These are phyloP conservation scores for Romanomermis culicivorax DNA, from an alignment of 2,888 invertebrate genomes.

Conservation along the genomic window DNA sequence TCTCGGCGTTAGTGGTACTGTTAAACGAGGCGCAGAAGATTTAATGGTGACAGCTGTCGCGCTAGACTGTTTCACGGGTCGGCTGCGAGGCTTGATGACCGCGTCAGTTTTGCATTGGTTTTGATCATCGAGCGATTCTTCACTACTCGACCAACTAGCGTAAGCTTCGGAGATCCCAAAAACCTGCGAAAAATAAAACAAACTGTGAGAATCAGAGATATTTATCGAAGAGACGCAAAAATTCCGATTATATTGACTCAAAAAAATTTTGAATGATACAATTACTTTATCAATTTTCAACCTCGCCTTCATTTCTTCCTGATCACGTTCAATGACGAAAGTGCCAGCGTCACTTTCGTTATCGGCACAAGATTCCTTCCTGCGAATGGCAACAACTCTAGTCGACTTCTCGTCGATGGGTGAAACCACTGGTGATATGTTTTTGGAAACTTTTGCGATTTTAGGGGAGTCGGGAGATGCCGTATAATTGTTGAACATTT, in stretches of 20 bases:
- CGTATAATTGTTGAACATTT: too few relatives aligned
- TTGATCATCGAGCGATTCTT: not conserved
- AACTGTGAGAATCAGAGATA: too few relatives aligned
- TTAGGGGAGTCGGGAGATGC: not conserved
- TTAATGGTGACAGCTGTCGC: too few relatives aligned
- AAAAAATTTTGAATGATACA: not conserved
- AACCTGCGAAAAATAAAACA: not conserved
- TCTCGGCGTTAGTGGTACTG: not conserved
- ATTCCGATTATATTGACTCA: not conserved
- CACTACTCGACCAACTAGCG: not conserved
- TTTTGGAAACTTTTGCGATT: too few relatives aligned
- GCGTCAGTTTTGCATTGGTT: not conserved
- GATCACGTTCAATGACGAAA: slow-evolving; percentile 13
- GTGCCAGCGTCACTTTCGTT: slow-evolving; percentile 16
- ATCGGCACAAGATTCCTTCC: not conserved
- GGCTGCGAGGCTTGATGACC: not conserved
- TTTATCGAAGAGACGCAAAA: not conserved
- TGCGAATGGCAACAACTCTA: too few relatives aligned
- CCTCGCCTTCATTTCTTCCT: slow-evolving; percentile 6
- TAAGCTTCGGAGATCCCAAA: not conserved
- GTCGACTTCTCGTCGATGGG: too few relatives aligned
- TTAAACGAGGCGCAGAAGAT: not conserved
- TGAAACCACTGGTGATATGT: too few relatives aligned
- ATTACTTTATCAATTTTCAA: slow-evolving; percentile 23
- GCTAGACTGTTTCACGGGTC: not conserved